Base-by-base conservation (phyloP, 1,140 invertebrate genomes). In the Radopholus similis region DNA sequence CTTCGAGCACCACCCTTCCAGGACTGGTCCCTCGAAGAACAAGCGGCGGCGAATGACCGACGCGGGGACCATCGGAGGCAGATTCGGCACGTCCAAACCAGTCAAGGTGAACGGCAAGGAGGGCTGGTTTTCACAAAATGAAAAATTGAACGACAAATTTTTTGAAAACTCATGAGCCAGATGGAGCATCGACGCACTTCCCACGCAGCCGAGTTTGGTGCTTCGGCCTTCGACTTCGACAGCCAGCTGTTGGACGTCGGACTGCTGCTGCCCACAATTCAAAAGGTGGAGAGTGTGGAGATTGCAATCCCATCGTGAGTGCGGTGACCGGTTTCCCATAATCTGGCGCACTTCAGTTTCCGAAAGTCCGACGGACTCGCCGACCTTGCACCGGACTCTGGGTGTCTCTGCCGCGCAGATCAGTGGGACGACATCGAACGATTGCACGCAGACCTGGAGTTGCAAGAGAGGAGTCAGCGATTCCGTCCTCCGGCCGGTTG, bases 261-360 rank as follows among this genome's bases (percentile, higher is more conserved):
- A 2, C 34, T 62, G 9, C 59, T 40, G 18, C n/a, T 62, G 49
- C 59, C 59, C 32, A 51, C 59, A 18, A 62, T 62, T 11, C 59
- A 62, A 62, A 62, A 62, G 15, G 59, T 62, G 42, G 59, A 62
- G 6, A 62, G 47, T 28, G 59, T 62, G 18, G 59, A 62, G 47
- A 62, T 62, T 62, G 59, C 40, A 21, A 49, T 62, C 5, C 59
- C 59, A 8, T 62, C 59, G 34, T 62, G 23, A n/a, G 15, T 42
- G 11, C 28, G 28, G 8, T 13, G 40, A 49, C 40, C 40, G 40
- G 15, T 51, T 26, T 51, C 30, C 30, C 47, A 23, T 23, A 51
- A 3, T 13, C 4, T 28, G 5, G 4, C 15, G 23, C 30, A 26
- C 30, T 15, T 51, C 21, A 62, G n/a, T 21, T 62, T 49, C 49